Percentiles rank a stretch among this genome's conserved stretches.
These are phyloP conservation scores for Pollenia labialis DNA, from an alignment of 2,888 invertebrate genomes.

Conservation along the genomic window DNA sequence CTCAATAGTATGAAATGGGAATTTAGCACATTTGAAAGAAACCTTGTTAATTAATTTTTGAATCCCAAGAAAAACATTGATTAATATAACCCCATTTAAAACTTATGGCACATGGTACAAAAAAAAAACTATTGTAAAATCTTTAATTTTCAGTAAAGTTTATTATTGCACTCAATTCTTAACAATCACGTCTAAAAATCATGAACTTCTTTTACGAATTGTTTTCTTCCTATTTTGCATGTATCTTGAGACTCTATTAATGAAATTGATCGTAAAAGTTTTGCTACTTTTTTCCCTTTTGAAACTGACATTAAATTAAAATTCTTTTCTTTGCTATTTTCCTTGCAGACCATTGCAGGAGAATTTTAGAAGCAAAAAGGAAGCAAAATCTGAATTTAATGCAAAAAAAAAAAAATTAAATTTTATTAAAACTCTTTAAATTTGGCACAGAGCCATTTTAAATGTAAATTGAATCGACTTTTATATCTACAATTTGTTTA, in stretches of 20 bases:
- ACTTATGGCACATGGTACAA: too few species aligned
- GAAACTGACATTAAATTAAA: slow-evolving; percentile 56
- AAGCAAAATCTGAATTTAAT: neutral
- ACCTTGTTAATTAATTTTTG: too few species aligned
- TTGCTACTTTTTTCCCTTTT: slow-evolving; percentile 1
- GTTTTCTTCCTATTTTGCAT: neutral
- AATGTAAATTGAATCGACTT: neutral
- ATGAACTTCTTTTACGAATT: neutral
- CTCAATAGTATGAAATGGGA: too few species aligned
- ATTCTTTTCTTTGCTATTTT: slow-evolving; percentile 22
- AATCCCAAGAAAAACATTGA: too few species aligned
- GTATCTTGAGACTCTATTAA: slow-evolving; percentile 45
- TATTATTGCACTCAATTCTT: neutral
- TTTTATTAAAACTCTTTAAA: slow-evolving; percentile 42
- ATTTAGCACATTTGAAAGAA: too few species aligned
- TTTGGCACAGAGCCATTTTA: slow-evolving; percentile 50
- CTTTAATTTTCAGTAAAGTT: neutral
- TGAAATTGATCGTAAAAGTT: slow-evolving; percentile 67
- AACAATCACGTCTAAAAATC: neutral
- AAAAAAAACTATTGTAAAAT: too few species aligned
- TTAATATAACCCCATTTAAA: too few species aligned
- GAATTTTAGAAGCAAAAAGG: neutral
- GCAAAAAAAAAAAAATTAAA: slow-evolving; percentile 14
- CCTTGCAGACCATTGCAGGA: neutral
- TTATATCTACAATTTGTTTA: slow-evolving; percentile 12